Evolutionary conservation across 2,797 vertebrate genomes (phyloP).

Genomic region (Orestias chungarensis): DNA sequence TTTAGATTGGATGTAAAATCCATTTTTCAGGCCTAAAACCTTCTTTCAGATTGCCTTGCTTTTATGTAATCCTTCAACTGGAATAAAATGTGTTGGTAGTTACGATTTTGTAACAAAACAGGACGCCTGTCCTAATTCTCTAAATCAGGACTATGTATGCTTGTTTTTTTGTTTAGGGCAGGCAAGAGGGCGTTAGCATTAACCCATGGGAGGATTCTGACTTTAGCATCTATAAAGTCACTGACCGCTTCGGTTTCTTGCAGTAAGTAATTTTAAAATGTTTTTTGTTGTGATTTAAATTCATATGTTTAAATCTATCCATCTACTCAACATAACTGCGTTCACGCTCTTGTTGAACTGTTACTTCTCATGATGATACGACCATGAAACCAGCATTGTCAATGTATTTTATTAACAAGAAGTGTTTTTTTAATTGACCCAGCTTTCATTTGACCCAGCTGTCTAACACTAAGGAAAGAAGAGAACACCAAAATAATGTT

Average conservation of each 20-base stretch:
- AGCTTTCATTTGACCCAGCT: no score
- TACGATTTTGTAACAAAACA: neutral
- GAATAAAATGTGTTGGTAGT: neutral
- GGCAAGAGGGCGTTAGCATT: conserved; percentile 84
- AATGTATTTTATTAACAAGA: no score
- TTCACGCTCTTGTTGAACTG: neutral
- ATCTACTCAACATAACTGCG: neutral
- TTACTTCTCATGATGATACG: neutral
- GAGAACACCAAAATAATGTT: no score
- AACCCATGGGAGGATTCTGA: conserved; percentile 92
- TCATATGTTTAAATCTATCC: neutral
- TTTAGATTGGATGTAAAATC: neutral
- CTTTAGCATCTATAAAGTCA: conserved; percentile 88
- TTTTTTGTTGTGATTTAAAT: neutral
- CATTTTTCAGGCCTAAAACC: neutral
- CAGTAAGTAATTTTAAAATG: conserved; percentile 83
- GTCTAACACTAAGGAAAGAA: no score
- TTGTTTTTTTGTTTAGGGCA: conserved; percentile 80
- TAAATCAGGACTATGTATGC: neutral
- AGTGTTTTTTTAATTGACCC: no score
- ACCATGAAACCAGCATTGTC: neutral
- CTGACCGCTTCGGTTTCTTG: conserved; percentile 90
- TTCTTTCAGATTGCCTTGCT: neutral
- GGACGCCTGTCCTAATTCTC: neutral
- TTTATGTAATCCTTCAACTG: neutral